Base-by-base conservation (phyloP, 1,140 invertebrate genomes). In the Papilio helenus region DNA sequence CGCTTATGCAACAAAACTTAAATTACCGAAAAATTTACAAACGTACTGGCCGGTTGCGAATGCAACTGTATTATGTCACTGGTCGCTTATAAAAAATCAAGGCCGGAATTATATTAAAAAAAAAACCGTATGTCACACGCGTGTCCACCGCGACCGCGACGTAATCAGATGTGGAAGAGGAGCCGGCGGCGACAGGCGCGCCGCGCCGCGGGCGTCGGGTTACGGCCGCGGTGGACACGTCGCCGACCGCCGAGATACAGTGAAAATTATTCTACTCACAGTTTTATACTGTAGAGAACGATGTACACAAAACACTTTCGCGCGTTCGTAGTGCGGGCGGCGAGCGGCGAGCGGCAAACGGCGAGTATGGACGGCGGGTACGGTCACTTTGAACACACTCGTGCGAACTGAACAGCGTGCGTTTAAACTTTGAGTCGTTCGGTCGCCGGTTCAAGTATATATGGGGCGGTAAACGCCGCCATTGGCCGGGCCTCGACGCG, bases 291-390 rank as follows among this genome's bases (percentile, higher is more conserved):
- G 78, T 80, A 82, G 79, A 76, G 79, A 72, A 49, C 76, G 78
- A 79, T 83, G 82, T 79, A 83, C 85, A 90, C 86, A 88, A 87
- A 86, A 87, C 87, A 90, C 89, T 88, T 84, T 86, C 84, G 83
- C 87, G 85, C 80, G 80, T 83, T 79, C 80, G 79, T 74, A 79
- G 79, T 72, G 61, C 26, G 23, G 71, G 71, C 71, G 71, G 34
- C 29, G 71, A 72, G 71, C 71, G 68, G 39, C 61, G 12, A 34
- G 39, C 68, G 71, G 34, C 29, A 34, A 72, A 34, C 71, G 71
- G 39, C 39, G 72, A 68, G 71, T 72, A 72, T 44, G 71, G 71
- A 74, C 72, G 72, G 72, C 42, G 42, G 39, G 71, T 44, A 72
- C 71, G 71, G 71, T 72, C 71, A 72, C 71, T 72, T 72, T 72